Conservation (phyloP, 2,888 invertebrate genomes). For the Morpho helenor region DNA sequence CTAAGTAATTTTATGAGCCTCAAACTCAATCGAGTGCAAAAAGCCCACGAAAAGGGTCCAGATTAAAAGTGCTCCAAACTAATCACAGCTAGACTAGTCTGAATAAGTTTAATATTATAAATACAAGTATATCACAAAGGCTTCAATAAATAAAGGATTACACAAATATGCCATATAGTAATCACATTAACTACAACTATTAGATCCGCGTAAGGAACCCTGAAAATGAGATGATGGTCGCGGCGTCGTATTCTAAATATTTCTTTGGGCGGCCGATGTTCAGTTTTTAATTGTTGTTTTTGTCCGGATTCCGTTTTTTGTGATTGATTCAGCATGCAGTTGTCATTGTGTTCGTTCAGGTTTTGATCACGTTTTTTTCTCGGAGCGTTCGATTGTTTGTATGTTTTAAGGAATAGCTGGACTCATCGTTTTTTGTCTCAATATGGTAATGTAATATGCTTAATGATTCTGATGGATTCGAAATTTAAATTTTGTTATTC, state of each 20-base stretch:
- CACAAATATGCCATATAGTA: too few relatives aligned
- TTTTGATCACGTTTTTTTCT: conserved; percentile 68
- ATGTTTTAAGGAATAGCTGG: conserved; percentile 62
- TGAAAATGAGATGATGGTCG: conserved; percentile 31
- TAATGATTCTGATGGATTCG: conserved; percentile 67
- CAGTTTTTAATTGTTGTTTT: conserved; percentile 75
- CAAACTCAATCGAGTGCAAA: too few relatives aligned
- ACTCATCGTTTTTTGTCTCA: conserved; percentile 43
- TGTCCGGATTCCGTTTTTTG: conserved; percentile 77
- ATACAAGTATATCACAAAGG: too few relatives aligned
- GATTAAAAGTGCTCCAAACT: too few relatives aligned
- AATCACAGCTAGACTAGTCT: too few relatives aligned
- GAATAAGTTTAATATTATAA: too few relatives aligned
- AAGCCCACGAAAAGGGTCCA: too few relatives aligned
- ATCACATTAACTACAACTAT: too few relatives aligned
- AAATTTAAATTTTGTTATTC: conserved; percentile 31
- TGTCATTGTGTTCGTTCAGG: conserved; percentile 75
- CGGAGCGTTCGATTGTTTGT: conserved; percentile 65
- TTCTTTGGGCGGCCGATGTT: conserved; percentile 61
- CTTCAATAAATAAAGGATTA: too few relatives aligned
- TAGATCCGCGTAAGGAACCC: neutral
- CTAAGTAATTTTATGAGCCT: too few relatives aligned
- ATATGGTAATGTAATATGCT: conserved; percentile 59
- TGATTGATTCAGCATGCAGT: conserved; percentile 77
- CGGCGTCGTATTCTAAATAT: conserved; percentile 69